Evolutionary conservation across 1,140 invertebrate species (phyloP).

Genomic region (Teleopsis dalmanni): DNA sequence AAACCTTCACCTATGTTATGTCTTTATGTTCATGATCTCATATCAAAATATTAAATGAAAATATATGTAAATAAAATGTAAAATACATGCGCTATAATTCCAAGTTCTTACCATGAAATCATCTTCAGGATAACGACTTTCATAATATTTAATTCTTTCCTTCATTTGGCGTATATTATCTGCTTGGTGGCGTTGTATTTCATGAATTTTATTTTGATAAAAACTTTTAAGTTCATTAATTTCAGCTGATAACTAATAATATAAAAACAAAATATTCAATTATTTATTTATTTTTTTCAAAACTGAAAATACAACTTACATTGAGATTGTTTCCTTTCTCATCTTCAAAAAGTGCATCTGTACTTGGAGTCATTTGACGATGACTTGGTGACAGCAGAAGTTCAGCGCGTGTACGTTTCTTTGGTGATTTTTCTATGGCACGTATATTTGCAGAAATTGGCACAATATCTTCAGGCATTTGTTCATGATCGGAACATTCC

Average conservation of each 20-base stretch:
- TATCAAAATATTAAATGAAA: too few species aligned
- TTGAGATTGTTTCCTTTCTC: constrained; percentile 8
- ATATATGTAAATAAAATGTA: too few species aligned
- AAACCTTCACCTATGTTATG: too few species aligned
- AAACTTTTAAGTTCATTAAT: constrained; percentile 30
- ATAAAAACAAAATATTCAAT: not conserved
- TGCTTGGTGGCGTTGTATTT: constrained; percentile 26
- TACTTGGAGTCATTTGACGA: constrained; percentile 34
- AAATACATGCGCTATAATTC: not conserved
- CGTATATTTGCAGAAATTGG: not conserved
- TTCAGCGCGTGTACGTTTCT: constrained; percentile 32
- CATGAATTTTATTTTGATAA: constrained; percentile 35
- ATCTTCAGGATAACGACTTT: constrained; percentile 31
- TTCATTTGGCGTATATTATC: constrained; percentile 28
- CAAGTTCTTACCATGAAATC: constrained; percentile 31
- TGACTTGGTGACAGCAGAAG: constrained; percentile 36
- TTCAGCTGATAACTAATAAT: constrained; percentile 18
- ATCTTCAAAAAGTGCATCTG: constrained; percentile 16
- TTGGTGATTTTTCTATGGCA: constrained; percentile 26
- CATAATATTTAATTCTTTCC: constrained; percentile 30
- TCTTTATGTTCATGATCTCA: too few species aligned
- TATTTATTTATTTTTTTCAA: not conserved
- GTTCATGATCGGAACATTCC: constrained; percentile 35
- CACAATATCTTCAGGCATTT: constrained; percentile 23
- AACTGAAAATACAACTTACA: constrained; percentile 5